Percentiles rank a stretch among this genome's conserved stretches.
Conservation (phyloP, 2,797 vertebrate species). For the Lacerta viridis region DNA sequence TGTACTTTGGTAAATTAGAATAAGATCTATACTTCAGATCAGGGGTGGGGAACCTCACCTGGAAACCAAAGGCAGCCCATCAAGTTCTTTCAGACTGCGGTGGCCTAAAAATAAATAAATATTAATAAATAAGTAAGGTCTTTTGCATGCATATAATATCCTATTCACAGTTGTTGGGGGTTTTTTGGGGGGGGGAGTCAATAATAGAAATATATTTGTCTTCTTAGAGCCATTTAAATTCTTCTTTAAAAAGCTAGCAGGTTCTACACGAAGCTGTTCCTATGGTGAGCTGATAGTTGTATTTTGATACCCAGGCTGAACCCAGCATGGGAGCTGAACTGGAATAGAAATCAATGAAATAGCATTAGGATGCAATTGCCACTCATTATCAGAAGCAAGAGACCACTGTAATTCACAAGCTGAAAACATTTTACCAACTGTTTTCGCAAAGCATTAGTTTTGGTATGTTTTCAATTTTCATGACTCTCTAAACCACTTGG, state of each 20-base stretch:
- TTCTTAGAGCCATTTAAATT: conserved; percentile 7
- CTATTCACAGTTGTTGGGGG: neutral
- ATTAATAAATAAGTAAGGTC: neutral
- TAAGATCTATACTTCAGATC: too few species aligned
- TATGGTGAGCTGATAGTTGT: conserved; percentile 56
- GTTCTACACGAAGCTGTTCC: conserved; percentile 37
- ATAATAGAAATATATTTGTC: neutral
- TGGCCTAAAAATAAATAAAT: neutral
- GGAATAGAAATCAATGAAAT: conserved; percentile 79
- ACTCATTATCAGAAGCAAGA: conserved; percentile 76
- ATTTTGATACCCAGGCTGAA: conserved; percentile 70
- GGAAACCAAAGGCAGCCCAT: too few species aligned
- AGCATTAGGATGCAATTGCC: conserved; percentile 79
- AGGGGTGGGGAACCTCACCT: too few species aligned
- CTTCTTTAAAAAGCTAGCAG: neutral
- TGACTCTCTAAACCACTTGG: conserved; percentile 59
- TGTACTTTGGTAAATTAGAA: too few species aligned
- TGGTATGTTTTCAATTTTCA: conserved; percentile 72
- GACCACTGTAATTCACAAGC: conserved; percentile 78
- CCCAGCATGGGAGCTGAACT: conserved; percentile 76
- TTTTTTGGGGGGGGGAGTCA: neutral
- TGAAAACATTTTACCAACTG: conserved; percentile 73
- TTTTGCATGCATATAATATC: neutral
- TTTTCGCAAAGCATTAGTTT: conserved; percentile 75
- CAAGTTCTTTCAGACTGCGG: neutral